These are phyloP conservation scores for Engraulis encrasicolus DNA, from an alignment of 2,113 vertebrate species.

Conservation along the genomic window DNA sequence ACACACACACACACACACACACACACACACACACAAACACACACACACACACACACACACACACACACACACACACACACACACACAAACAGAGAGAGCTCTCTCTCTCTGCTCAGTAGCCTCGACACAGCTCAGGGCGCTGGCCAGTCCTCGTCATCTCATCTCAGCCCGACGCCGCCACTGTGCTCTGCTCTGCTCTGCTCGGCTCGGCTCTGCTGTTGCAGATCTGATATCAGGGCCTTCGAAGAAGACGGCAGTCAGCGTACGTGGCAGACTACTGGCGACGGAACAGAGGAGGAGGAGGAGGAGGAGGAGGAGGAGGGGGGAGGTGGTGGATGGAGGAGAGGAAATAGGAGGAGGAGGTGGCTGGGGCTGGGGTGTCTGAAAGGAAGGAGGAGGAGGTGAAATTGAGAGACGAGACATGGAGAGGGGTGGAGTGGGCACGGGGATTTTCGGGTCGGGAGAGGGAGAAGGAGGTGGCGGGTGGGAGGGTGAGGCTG, in stretches of 20 bases:
- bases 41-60: too few relatives aligned
- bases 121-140: neutral
- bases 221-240: slow-evolving; percentile 52
- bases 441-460: too few relatives aligned
- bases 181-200: too few relatives aligned
- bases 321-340: slow-evolving; percentile 3
- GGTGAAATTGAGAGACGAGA: slow-evolving; percentile 21
- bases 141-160: neutral
- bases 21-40: too few relatives aligned
- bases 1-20: too few relatives aligned
- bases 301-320: neutral
- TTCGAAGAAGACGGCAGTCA: slow-evolving; percentile 48
- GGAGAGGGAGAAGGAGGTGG: too few relatives aligned
- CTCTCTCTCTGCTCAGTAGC: too few relatives aligned
- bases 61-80: too few relatives aligned
- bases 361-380: too few relatives aligned
- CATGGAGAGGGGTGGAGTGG: neutral
- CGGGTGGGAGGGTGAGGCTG: too few relatives aligned
- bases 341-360: slow-evolving; percentile 10
- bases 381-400: neutral
- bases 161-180: slow-evolving; percentile 23
- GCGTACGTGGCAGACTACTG: slow-evolving; percentile 49
- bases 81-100: too few relatives aligned
- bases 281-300: slow-evolving; percentile 27
- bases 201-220: too few relatives aligned